Conservation (phyloP, 1,140 invertebrate genomes). For the Plutomurus gul region DNA sequence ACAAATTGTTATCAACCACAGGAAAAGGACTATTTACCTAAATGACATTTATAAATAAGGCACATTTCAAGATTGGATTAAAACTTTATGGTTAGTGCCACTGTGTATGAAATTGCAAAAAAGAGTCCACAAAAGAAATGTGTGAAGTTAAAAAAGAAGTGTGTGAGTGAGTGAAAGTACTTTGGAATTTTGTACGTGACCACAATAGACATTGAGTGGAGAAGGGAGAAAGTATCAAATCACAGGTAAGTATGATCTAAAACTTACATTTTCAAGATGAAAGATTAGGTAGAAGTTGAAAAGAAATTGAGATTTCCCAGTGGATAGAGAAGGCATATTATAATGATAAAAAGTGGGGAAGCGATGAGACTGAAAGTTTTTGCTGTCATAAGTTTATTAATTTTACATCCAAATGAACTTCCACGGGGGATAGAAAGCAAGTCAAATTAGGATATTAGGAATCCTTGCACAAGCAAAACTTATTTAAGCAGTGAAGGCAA, state of each 20-base stretch:
- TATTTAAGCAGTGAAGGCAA: constrained; percentile 8
- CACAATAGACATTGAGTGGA: no score
- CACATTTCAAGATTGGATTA: no score
- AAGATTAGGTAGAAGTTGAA: constrained; percentile 4
- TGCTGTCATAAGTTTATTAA: constrained; percentile 22
- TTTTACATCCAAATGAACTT: constrained; percentile 15
- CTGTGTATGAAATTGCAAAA: no score
- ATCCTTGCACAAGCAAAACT: neutral
- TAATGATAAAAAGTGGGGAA: constrained; percentile 3
- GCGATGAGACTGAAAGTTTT: neutral
- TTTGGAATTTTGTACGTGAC: no score
- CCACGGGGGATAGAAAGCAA: neutral
- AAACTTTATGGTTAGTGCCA: no score
- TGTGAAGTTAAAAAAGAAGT: no score
- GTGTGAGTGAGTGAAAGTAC: neutral
- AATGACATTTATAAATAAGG: no score
- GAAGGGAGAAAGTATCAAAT: neutral
- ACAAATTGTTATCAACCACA: no score
- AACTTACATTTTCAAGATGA: neutral
- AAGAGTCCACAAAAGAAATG: no score
- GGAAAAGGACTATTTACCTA: no score
- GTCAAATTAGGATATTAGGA: constrained; percentile 9
- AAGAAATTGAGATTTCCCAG: neutral
- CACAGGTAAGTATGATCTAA: neutral
- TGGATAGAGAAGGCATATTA: neutral